Evolutionary conservation across 64 coral and sea anemone species (phyloP).

Genomic region (Pocillopora damicornis): DNA sequence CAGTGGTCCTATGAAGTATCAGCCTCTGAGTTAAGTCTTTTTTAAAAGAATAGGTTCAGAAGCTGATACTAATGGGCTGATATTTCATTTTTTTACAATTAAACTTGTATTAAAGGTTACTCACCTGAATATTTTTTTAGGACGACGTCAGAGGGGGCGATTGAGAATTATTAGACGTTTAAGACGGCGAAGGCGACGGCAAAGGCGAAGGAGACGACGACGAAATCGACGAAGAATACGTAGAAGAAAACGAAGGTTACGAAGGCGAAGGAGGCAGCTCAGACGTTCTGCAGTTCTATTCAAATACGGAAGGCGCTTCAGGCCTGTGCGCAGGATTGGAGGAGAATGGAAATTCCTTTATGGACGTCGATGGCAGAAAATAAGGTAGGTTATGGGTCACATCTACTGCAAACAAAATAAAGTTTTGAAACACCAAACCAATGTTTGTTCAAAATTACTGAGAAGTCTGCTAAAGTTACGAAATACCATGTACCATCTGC

Average conservation of each 20-base stretch:
- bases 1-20: no score
- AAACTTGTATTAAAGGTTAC: no score
- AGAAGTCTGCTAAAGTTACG: no score
- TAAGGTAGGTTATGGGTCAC: background rate
- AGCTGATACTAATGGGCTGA: no score
- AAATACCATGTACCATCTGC: no score
- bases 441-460: no score
- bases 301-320: background rate
- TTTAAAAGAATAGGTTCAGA: no score
- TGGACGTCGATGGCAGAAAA: background rate
- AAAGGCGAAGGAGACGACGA: background rate
- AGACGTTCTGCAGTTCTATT: background rate
- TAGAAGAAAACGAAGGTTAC: background rate
- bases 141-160: background rate
- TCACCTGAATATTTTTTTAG: background rate
- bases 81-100: no score
- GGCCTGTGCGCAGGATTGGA: background rate
- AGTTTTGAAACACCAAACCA: no score
- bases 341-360: background rate
- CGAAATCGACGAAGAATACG: constrained; percentile 10
- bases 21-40: no score
- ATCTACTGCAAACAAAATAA: background rate
- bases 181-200: constrained; percentile 13
- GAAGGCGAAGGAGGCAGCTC: background rate
- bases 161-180: background rate